phyloP scores from a whole-genome alignment of 2,888 invertebrate genomes.

The Fragum fragum region DNA sequence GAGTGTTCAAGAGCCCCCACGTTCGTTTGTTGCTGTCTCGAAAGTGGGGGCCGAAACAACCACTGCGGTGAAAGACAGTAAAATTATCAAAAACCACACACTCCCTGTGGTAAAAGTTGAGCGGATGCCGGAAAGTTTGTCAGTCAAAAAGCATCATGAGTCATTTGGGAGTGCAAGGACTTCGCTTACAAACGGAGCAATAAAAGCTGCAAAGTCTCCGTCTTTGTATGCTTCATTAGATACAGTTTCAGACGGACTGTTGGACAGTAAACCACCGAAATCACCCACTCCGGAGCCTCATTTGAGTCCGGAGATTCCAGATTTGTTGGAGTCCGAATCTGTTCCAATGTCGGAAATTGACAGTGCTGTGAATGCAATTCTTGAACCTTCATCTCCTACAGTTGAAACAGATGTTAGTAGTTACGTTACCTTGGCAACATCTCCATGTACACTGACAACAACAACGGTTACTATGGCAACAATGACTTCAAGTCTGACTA shows the following conservation, averaged over 20 bases:
- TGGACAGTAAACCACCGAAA: conserved; percentile 35
- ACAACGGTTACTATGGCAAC: conserved; percentile 73
- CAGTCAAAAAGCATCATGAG: conserved; percentile 68
- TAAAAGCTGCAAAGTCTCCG: conserved; percentile 45
- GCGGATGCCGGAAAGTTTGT: conserved; percentile 79
- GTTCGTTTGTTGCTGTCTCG: conserved; percentile 69
- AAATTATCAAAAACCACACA: conserved; percentile 76
- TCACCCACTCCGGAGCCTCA: conserved; percentile 51
- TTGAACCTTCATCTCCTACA: conserved; percentile 56
- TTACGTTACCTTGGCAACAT: conserved; percentile 59
- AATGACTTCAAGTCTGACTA: conserved; percentile 67
- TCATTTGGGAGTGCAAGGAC: conserved; percentile 50
- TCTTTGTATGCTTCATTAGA: conserved; percentile 50
- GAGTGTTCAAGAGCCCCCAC: conserved; percentile 80
- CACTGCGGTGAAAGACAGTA: conserved; percentile 65
- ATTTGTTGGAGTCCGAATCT: conserved; percentile 37
- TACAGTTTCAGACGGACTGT: conserved; percentile 38
- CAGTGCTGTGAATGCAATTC: conserved; percentile 62
- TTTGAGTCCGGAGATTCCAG: conserved; percentile 30
- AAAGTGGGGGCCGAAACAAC: conserved; percentile 72
- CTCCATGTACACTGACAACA: conserved; percentile 61
- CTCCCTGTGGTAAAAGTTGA: conserved; percentile 86
- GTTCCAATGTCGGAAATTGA: conserved; percentile 49
- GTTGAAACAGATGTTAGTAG: conserved; percentile 41
- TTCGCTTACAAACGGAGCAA: conserved; percentile 57